phyloP scores from a whole-genome alignment of 2,888 invertebrate species.

The Cantharis flavilabris region DNA sequence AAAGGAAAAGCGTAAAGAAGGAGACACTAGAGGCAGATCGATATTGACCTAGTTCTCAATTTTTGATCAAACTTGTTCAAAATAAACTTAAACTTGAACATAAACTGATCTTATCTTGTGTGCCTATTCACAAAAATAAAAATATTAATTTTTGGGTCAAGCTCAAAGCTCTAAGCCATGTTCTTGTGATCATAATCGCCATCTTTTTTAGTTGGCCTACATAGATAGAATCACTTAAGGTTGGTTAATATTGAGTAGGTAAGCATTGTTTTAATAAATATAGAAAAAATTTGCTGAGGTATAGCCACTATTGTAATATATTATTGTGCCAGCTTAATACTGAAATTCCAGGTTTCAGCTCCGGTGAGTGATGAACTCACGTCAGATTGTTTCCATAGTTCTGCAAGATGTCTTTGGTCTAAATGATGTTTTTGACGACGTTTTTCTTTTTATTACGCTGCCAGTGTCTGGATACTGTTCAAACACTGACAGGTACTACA shows the following conservation, averaged over 20 bases:
- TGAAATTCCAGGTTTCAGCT: neutral
- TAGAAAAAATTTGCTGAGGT: neutral
- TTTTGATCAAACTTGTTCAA: neutral
- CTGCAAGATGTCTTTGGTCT: neutral
- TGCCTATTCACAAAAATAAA: neutral
- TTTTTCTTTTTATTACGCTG: neutral
- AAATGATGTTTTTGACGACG: neutral
- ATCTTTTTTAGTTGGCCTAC: neutral
- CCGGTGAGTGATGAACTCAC: neutral
- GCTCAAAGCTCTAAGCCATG: neutral
- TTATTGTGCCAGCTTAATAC: neutral
- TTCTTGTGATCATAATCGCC: neutral
- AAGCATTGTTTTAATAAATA: neutral
- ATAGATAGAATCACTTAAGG: neutral
- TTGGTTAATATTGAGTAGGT: neutral
- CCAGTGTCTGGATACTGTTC: neutral
- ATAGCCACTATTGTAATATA: neutral
- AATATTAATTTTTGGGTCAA: neutral
- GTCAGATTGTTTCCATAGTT: neutral
- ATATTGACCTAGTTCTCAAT: slow-evolving; percentile 1
- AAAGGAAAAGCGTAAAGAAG: slow-evolving; percentile 1
- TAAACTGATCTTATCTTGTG: neutral
- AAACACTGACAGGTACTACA: neutral
- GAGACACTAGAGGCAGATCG: neutral
- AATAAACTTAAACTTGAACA: neutral